Evolutionary conservation across 37 sponge, comb jelly and placozoan genomes (phyloP).

Genomic region (Crambe crambe): DNA sequence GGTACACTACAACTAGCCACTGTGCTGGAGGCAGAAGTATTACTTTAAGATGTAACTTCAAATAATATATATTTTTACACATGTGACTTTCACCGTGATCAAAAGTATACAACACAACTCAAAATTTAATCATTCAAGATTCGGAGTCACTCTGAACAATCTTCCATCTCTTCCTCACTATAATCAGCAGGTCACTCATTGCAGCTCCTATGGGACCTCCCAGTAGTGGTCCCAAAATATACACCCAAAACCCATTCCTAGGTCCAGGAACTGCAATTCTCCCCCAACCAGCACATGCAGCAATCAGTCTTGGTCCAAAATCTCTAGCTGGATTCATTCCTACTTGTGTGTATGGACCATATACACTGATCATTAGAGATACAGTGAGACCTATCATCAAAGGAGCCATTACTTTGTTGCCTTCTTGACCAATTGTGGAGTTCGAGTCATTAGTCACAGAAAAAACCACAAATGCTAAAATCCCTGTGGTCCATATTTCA

Average conservation of each 20-base stretch:
- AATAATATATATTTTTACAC: too few species aligned
- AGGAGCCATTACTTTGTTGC: slow-evolving; percentile 34
- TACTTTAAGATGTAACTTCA: too few species aligned
- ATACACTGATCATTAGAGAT: slow-evolving; percentile 26
- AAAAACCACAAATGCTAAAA: slow-evolving; percentile 58
- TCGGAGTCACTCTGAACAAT: too few species aligned
- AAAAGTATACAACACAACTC: too few species aligned
- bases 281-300: slow-evolving; percentile 70
- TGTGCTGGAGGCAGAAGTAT: too few species aligned
- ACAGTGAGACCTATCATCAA: slow-evolving; percentile 54
- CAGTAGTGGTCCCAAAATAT: slow-evolving; percentile 57
- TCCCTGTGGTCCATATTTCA: slow-evolving; percentile 45
- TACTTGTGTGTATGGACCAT: slow-evolving; percentile 51
- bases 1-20: too few species aligned
- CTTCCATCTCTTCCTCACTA: too few species aligned
- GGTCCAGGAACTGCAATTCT: slow-evolving; percentile 61
- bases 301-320: slow-evolving; percentile 68
- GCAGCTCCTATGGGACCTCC: slow-evolving; percentile 48
- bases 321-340: slow-evolving; percentile 78
- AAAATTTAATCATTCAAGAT: too few species aligned
- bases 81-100: too few species aligned
- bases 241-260: slow-evolving; percentile 59
- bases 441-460: slow-evolving; percentile 40
- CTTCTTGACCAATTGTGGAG: slow-evolving; percentile 18
- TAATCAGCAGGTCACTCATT: slow-evolving; percentile 23